Base-by-base conservation (phyloP, 2,797 vertebrate genomes). In the Mormyrops boulengeri region DNA sequence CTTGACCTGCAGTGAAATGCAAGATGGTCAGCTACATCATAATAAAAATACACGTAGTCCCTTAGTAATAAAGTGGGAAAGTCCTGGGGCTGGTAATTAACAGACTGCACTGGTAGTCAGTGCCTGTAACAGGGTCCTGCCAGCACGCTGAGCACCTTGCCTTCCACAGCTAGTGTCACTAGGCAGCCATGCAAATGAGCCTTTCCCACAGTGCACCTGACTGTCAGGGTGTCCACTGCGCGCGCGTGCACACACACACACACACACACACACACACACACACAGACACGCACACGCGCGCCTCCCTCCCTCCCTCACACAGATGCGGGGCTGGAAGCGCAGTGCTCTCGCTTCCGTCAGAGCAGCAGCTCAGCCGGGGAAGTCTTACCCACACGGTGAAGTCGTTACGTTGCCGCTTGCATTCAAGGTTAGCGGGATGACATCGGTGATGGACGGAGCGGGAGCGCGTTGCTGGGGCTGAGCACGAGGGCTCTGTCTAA, bases 261-360 rank as follows among this genome's bases (percentile, higher is more conserved):
- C 90, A 82, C 87, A 6, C 52, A 88, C 91, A 88, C 93, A 62
- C 66, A 50, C 49, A 47, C 60, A 52, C 30, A 34, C 62, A 49
- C 85, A 57, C 90, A 62, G 62, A 47, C 88, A 85, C 41, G 91
- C 88, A 57, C 89, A 77, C 89, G 90, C 91, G 91, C 57, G 2
- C 41, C 41, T 41, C 41, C 52, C 12, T 12, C 66, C 66, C 66
- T 38, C 14, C 34, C 69, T 38, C 34, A 6, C 69, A 73, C 34
- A 73, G 69, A 38, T 92, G 91, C 89, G 90, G 26, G 90, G 92
- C 92, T 85, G 91, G 92, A 92, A 94, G 95, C 93, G 94, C 92
- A 93, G 94, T 91, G 92, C 93, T 96, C 95, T 94, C 91, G 95
- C 96, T 96, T 96, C 96, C 95, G 94, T 95, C 91, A 92, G 93